Base-by-base conservation (phyloP, 2,797 vertebrate genomes). In the Taenioides sp. region DNA sequence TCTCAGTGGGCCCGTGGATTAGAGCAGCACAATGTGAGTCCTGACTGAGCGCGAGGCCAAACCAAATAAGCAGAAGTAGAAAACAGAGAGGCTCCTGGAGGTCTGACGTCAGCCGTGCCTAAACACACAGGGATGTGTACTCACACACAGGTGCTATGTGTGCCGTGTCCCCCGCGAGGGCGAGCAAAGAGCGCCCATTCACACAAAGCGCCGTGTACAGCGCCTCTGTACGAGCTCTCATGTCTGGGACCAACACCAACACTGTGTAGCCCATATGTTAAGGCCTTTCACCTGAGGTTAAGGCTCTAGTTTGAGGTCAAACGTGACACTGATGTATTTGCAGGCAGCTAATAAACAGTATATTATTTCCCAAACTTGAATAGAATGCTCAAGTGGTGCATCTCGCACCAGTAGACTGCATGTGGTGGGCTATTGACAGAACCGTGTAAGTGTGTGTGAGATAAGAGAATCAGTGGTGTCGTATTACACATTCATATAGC, bases 71-170 rank as follows among this genome's bases (percentile, higher is more conserved):
- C 77, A 77, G 69, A 76, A 84, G 73, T 73, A 76, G 77, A 89
- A 87, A 80, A 84, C 84, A 89, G 81, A 84, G 52, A 77, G 70
- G 71, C 77, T 86, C 77, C 73, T 80, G 77, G 79, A 77, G 77
- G 69, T 76, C 78, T 89, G 88, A 89, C 81, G 79, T 89, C 88
- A 90, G 78, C 78, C 65, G 70, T 50, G 70, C 75, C 85, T 79
- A 74, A 87, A 80, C 85, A 90, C 84, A 85, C 89, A 84, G 31
- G 75, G 57, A 78, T 90, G 87, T 90, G 88, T 91, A 70, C 86
- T 91, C 84, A 87, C 88, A 88, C 40, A 23, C 68, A 84, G 68
- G 85, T 90, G 87, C 68, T 79, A 80, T 91, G 88, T 88, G 87
- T 92, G 90, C 82, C 88, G 65, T 81, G 71, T 80, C 74, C 82